phyloP scores from a whole-genome alignment of 2,888 invertebrate genomes.

The Ecliptopera silaceata region DNA sequence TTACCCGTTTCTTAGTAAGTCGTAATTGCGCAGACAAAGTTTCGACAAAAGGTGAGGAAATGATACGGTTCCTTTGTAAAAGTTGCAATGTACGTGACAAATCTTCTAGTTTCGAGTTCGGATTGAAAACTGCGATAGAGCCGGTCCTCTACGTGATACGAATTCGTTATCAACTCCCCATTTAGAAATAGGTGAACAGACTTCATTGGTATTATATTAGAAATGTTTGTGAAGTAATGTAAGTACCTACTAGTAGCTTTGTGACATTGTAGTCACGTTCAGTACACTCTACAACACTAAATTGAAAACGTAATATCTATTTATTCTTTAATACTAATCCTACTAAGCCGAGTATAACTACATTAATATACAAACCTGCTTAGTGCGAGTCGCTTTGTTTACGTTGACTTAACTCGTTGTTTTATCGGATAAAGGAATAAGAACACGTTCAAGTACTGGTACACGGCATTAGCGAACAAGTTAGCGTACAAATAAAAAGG shows the following conservation, averaged over 20 bases:
- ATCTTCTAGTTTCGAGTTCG: slow-evolving; percentile 77
- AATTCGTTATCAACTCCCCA: slow-evolving; percentile 67
- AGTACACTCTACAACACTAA: slow-evolving; percentile 42
- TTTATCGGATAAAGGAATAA: slow-evolving; percentile 19
- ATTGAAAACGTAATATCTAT: too few species aligned
- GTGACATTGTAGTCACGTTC: slow-evolving; percentile 58
- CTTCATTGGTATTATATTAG: slow-evolving; percentile 63
- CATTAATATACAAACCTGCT: slow-evolving; percentile 1
- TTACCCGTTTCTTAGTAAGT: slow-evolving; percentile 39
- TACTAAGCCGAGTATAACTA: slow-evolving; percentile 7
- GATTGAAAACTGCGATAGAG: slow-evolving; percentile 82
- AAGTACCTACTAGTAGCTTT: slow-evolving; percentile 38
- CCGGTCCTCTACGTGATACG: slow-evolving; percentile 68
- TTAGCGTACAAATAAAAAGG: slow-evolving; percentile 64
- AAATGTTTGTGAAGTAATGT: slow-evolving; percentile 52
- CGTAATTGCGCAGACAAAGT: slow-evolving; percentile 50
- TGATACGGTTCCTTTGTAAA: slow-evolving; percentile 74
- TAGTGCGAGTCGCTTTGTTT: slow-evolving; percentile 20
- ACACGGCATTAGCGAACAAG: slow-evolving; percentile 52
- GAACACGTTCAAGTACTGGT: slow-evolving; percentile 25
- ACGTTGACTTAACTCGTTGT: slow-evolving; percentile 20
- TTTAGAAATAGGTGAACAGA: slow-evolving; percentile 68
- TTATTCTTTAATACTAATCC: background rate
- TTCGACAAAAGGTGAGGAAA: slow-evolving; percentile 71
- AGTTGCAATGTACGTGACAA: slow-evolving; percentile 80